Evolutionary conservation across 2,888 invertebrate species (phyloP), one percentile per base, ranked within the genome.

Genomic region (Eilema depressum): DNA sequence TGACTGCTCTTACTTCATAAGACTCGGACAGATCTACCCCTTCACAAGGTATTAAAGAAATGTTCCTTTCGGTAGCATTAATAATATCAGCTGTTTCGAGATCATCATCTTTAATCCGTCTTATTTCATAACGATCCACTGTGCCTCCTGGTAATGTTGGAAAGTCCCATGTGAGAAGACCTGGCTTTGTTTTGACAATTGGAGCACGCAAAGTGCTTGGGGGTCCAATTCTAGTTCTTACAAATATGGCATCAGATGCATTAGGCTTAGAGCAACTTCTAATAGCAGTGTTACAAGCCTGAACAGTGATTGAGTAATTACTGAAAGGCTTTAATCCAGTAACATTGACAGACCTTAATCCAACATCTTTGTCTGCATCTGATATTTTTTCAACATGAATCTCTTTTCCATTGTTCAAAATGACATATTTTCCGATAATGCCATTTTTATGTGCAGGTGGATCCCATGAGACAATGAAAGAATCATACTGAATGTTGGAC

Each of bases 391-490:
- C 87, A 71, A 83, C 82, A 77, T 76, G 76, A 66, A 87, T 81
- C 75, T 90, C 85, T 71, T 83, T 80, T 37, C 79, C 94, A 86
- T 96, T 96, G 76, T 96, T 94, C 70, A 86, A 88, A 75, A 98
- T 94, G 10, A 96, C 93, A 90, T 98, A 98, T 81, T 96, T 96
- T 47, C 96, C 96, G 68, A 98, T 95, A 26, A 96, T 93, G 0
- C 98, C 98, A 93, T 98, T 98, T 83, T 96, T 96, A 28, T 96
- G 93, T 2, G 91, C 84, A 1, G 98, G 98, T 56, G 97, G 96
- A 79, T 96, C 91, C 98, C 98, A 98, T 59, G 94, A 92, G 64
- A 98, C 90, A 12, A 92, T 87, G 71, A 97, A 93, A 20, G 97
- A 96, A 65, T 96, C 94, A 86, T 97, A 96, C 28, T 96, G 96